Evolutionary conservation across 2,797 vertebrate species (phyloP).

Genomic region (Gorsachius magnificus): DNA sequence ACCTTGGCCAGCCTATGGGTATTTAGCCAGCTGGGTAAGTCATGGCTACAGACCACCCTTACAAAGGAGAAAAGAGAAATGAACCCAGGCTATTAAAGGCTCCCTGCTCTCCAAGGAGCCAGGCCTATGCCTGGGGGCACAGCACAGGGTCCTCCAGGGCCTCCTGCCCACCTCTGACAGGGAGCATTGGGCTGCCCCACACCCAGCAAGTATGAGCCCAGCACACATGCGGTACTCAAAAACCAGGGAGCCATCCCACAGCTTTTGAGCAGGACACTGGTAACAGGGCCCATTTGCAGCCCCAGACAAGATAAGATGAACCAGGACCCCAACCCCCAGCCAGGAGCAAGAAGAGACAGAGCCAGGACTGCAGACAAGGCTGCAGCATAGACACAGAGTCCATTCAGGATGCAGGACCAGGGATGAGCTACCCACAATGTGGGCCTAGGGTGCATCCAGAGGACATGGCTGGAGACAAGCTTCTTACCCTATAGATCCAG

Average conservation of each 20-base stretch:
- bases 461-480: background rate
- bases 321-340: background rate
- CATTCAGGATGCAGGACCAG: background rate
- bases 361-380: background rate
- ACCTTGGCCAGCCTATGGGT: background rate
- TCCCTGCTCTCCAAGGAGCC: background rate
- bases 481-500: background rate
- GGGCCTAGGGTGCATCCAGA: background rate
- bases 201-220: background rate
- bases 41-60: background rate
- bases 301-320: background rate
- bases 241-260: background rate
- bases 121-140: background rate
- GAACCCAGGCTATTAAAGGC: background rate
- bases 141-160: background rate
- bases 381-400: background rate
- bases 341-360: background rate
- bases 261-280: background rate
- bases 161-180: background rate
- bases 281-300: background rate
- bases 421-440: background rate
- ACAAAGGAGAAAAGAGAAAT: background rate
- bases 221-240: background rate
- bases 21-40: background rate
- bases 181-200: background rate